Conservation (phyloP, 2,113 vertebrate species). For the Anhinga anhinga region DNA sequence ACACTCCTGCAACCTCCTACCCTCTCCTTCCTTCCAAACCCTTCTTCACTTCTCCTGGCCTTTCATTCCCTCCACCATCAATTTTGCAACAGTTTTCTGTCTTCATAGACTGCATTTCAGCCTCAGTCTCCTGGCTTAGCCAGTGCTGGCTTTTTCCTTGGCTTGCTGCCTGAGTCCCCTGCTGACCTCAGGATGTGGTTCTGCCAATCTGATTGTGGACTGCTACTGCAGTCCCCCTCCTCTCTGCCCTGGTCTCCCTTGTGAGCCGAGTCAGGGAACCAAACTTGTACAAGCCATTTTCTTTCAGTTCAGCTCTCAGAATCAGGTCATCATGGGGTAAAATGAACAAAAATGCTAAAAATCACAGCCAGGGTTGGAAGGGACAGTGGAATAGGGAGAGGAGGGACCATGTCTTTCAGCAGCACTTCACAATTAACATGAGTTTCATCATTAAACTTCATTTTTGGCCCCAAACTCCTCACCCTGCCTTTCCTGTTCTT, state of each 20-base stretch:
- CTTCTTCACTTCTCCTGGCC: neutral
- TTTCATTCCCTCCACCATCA: neutral
- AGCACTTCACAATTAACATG: neutral
- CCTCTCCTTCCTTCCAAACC: neutral
- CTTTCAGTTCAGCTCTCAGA: neutral
- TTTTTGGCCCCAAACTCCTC: neutral
- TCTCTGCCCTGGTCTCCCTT: slow-evolving; percentile 21
- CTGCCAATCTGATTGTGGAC: slow-evolving; percentile 56
- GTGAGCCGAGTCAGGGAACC: slow-evolving; percentile 22
- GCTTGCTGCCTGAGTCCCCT: slow-evolving; percentile 33
- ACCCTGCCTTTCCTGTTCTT: neutral
- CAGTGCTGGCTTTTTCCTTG: slow-evolving; percentile 37
- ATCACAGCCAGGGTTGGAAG: neutral
- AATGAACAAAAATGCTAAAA: slow-evolving; percentile 4
- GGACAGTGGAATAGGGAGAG: neutral
- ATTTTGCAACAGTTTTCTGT: slow-evolving; percentile 2
- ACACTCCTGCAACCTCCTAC: neutral
- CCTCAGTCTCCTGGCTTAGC: slow-evolving; percentile 33
- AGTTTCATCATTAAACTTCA: neutral
- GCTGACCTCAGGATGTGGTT: slow-evolving; percentile 60
- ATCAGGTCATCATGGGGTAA: neutral
- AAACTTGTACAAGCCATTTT: neutral
- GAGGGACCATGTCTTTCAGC: neutral
- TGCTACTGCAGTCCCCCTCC: slow-evolving; percentile 21
- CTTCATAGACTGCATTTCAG: neutral